Conservation (phyloP, 2,797 vertebrate species). For the Miichthys miiuy region DNA sequence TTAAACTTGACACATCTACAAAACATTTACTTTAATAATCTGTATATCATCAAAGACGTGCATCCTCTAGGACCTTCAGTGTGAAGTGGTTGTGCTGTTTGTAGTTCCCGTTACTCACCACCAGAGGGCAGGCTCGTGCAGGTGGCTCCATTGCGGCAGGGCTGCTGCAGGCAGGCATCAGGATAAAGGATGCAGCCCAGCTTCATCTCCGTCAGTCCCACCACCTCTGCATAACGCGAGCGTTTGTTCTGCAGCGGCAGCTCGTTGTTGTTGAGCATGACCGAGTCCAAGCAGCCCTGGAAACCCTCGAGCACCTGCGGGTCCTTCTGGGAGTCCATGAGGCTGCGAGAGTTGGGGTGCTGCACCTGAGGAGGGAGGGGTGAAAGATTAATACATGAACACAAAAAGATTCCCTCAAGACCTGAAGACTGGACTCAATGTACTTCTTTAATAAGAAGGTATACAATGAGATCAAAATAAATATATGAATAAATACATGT, state of each 20-base stretch:
- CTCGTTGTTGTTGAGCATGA: constrained; percentile 92
- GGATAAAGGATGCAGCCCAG: constrained; percentile 96
- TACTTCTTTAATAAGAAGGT: no score
- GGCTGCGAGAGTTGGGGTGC: constrained; percentile 87
- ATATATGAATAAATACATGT: no score
- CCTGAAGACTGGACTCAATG: no score
- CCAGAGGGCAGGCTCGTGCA: constrained; percentile 92
- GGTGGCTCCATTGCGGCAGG: constrained; percentile 93
- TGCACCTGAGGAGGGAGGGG: constrained; percentile 82
- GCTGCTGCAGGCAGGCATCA: constrained; percentile 90
- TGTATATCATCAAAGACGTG: no score
- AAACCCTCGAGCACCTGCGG: constrained; percentile 90
- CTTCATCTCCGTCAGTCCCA: constrained; percentile 93
- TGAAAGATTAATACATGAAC: neutral
- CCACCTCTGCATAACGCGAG: constrained; percentile 93
- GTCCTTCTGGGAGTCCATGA: constrained; percentile 87
- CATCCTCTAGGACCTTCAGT: neutral
- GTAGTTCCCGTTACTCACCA: constrained; percentile 82
- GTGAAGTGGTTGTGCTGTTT: neutral
- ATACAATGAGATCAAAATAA: no score
- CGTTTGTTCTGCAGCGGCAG: constrained; percentile 96
- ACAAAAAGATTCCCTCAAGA: no score
- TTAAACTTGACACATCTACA: no score
- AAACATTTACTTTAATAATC: no score
- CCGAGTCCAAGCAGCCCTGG: constrained; percentile 96